Evolutionary conservation across 2,888 invertebrate genomes (phyloP).

Genomic region (Deilephila porcellus): DNA sequence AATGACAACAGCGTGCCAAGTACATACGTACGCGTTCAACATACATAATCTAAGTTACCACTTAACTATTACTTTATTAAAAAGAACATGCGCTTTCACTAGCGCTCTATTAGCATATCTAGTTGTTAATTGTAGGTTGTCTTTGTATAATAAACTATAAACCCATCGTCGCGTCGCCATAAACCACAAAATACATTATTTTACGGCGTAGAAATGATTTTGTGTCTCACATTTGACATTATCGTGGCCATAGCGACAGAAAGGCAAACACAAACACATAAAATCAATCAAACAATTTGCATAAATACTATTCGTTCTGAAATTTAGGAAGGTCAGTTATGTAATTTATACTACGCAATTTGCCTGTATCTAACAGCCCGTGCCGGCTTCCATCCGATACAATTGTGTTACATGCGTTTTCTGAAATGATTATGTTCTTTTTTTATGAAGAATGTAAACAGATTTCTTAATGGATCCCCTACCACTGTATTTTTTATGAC

Average conservation of each 20-base stretch:
- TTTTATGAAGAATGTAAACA: no score
- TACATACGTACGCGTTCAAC: constrained; percentile 12
- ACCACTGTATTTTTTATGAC: no score
- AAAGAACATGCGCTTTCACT: constrained; percentile 60
- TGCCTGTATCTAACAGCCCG: neutral
- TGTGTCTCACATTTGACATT: constrained; percentile 5
- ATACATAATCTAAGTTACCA: constrained; percentile 35
- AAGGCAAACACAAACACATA: neutral
- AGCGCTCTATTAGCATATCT: constrained; percentile 51
- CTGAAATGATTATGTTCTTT: no score
- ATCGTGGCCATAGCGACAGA: constrained; percentile 14
- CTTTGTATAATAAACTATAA: neutral
- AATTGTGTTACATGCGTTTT: no score
- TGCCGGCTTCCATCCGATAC: no score
- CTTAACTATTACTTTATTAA: constrained; percentile 55
- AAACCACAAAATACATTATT: neutral
- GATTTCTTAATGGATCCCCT: no score
- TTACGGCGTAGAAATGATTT: neutral
- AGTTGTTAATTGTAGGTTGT: neutral
- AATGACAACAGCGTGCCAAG: constrained; percentile 44
- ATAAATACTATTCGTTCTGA: neutral
- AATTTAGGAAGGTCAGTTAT: neutral
- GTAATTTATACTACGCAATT: neutral
- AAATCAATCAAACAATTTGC: constrained; percentile 6
- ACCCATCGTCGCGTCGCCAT: neutral